phyloP scores from a whole-genome alignment of 2,888 invertebrate genomes.

The Papilio elwesi region DNA sequence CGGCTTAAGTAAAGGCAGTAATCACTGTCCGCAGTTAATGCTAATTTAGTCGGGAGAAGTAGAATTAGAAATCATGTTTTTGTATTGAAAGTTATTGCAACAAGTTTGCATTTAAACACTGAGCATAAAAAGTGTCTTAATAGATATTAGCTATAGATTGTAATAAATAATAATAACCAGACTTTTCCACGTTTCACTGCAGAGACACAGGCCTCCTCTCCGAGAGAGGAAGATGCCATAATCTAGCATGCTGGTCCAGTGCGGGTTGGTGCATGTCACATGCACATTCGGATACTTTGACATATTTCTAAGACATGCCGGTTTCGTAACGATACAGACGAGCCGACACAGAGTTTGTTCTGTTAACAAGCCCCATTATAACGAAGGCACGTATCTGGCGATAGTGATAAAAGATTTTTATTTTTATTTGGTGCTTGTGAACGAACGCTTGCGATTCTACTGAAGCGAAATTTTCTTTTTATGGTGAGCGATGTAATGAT shows the following conservation, averaged over 20 bases:
- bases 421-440: neutral
- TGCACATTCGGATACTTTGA: no score
- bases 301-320: no score
- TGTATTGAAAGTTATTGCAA: no score
- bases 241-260: no score
- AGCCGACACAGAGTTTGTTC: slow-evolving; percentile 4
- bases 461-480: neutral
- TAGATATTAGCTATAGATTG: no score
- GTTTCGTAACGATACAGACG: no score
- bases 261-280: no score
- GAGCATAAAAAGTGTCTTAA: neutral
- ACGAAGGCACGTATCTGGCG: neutral
- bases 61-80: neutral
- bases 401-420: neutral
- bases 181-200: no score
- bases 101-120: neutral
- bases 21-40: neutral
- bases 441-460: no score
- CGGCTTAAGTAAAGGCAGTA: neutral
- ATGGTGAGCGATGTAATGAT: neutral
- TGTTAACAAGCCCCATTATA: slow-evolving; percentile 3
- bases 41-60: neutral
- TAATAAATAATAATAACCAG: no score
- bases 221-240: neutral
- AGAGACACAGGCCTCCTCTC: no score